A percentile compares a stretch with the other conserved stretches of the same genome.
Evolutionary conservation across 2,113 vertebrate species (phyloP).

Genomic region (Heliornis fulica): DNA sequence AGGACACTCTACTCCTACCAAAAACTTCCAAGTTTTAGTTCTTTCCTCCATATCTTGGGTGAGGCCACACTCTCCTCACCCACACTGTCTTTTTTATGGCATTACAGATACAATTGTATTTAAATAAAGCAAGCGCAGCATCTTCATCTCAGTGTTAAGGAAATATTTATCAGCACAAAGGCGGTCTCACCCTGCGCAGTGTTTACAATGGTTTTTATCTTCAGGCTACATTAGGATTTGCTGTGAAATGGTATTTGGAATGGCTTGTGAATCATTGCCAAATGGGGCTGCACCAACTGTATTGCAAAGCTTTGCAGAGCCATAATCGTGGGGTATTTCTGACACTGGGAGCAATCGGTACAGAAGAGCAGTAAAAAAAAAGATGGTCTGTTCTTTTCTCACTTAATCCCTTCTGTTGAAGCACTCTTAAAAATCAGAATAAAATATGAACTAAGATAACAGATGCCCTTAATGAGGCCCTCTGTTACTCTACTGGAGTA

Average conservation of each 20-base stretch:
- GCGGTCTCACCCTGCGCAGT: neutral
- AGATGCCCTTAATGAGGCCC: slow-evolving; percentile 69
- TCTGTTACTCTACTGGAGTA: slow-evolving; percentile 56
- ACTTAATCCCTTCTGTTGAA: slow-evolving; percentile 61
- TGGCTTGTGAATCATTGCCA: slow-evolving; percentile 46
- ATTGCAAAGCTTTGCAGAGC: slow-evolving; percentile 44
- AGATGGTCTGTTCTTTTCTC: slow-evolving; percentile 52
- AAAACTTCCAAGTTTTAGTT: neutral
- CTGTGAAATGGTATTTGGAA: slow-evolving; percentile 38
- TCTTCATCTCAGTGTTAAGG: neutral
- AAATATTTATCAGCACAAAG: slow-evolving; percentile 43
- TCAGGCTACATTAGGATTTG: slow-evolving; percentile 38
- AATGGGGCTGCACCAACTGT: slow-evolving; percentile 4
- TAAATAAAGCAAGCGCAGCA: slow-evolving; percentile 17
- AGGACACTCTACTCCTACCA: neutral
- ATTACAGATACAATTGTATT: neutral
- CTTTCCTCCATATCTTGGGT: neutral
- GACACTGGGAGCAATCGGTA: slow-evolving; percentile 23
- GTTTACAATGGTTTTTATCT: slow-evolving; percentile 25
- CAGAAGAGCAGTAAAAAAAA: slow-evolving; percentile 49
- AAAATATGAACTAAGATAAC: slow-evolving; percentile 72
- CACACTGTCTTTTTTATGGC: neutral
- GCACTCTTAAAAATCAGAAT: slow-evolving; percentile 71
- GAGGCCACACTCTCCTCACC: neutral
- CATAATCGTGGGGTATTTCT: slow-evolving; percentile 4